Evolutionary conservation across 2,888 invertebrate genomes (phyloP).

Genomic region (Diabrotica balteata): DNA sequence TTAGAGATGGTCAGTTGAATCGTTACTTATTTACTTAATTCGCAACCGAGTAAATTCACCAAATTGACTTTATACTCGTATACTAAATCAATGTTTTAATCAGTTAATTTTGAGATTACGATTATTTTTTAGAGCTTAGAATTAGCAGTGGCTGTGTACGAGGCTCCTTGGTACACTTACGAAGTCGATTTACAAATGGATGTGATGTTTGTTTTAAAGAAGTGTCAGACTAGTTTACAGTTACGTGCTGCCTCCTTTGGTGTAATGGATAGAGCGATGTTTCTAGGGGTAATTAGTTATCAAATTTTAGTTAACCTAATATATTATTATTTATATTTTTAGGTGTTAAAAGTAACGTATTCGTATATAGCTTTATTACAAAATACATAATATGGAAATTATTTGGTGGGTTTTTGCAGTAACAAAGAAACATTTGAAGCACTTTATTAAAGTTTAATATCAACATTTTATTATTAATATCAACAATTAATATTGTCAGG

Average conservation of each 20-base stretch:
- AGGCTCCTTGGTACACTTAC: conserved; percentile 24
- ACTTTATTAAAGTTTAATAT: too few species aligned
- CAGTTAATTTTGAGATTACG: too few species aligned
- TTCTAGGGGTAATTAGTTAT: conserved; percentile 25
- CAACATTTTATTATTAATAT: too few species aligned
- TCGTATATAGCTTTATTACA: conserved; percentile 28
- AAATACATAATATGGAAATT: not conserved
- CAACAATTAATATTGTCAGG: too few species aligned
- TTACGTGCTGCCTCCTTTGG: conserved; percentile 28
- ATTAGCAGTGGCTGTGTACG: conserved; percentile 21
- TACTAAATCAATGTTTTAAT: too few species aligned
- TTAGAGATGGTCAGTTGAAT: too few species aligned
- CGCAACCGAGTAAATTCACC: too few species aligned
- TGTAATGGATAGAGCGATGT: conserved; percentile 28
- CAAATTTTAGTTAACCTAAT: not conserved
- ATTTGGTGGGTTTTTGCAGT: too few species aligned
- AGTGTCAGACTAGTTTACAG: conserved; percentile 22
- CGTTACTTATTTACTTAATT: too few species aligned
- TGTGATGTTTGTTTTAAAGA: conserved; percentile 18
- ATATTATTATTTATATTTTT: conserved; percentile 5
- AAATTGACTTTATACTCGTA: too few species aligned
- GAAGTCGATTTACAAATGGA: conserved; percentile 18
- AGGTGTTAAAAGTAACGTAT: conserved; percentile 23
- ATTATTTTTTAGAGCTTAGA: conserved; percentile 21
- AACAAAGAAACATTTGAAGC: too few species aligned